Conservation (phyloP, 2,888 invertebrate genomes). For the Drosophila ustulata region DNA sequence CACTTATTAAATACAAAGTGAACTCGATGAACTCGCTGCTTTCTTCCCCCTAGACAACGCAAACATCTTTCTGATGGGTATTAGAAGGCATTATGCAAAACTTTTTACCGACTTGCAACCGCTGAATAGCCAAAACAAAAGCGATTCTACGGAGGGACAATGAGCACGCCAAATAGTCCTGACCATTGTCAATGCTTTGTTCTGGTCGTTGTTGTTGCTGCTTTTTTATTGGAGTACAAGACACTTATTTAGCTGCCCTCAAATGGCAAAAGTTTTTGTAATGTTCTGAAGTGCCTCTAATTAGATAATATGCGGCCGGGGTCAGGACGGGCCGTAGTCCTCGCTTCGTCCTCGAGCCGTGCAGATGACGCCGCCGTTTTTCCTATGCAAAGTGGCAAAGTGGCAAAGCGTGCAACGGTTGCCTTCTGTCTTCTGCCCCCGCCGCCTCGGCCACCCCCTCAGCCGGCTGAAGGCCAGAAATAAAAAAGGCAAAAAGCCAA, state of each 20-base stretch:
- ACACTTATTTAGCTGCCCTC: conserved; percentile 69
- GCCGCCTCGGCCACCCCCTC: conserved; percentile 4
- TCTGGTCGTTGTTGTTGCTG: conserved; percentile 26
- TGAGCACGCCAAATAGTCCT: conserved; percentile 28
- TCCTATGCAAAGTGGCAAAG: conserved; percentile 81
- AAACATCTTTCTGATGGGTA: conserved; percentile 2
- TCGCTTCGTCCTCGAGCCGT: conserved; percentile 7
- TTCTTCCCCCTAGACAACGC: neutral
- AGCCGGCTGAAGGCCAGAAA: conserved; percentile 5
- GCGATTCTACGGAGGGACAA: conserved; percentile 22
- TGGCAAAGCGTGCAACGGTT: conserved; percentile 74
- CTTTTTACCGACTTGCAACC: conserved; percentile 27
- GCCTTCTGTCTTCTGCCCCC: conserved; percentile 8
- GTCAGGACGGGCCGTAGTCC: conserved; percentile 6
- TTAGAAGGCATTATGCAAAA: conserved; percentile 9
- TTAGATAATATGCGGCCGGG: conserved; percentile 76
- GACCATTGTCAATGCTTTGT: conserved; percentile 44
- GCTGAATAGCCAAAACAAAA: conserved; percentile 1
- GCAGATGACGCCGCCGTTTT: conserved; percentile 69
- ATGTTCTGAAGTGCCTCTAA: conserved; percentile 77
- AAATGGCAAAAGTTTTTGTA: conserved; percentile 80
- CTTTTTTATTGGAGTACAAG: conserved; percentile 26
- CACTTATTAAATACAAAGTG: neutral
- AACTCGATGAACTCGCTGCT: neutral
- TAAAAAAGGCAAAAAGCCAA: conserved; percentile 62